Evolutionary conservation across 2,888 invertebrate genomes (phyloP), one percentile per base, ranked within the genome.

Genomic region (Dermolepida albohirtum): DNA sequence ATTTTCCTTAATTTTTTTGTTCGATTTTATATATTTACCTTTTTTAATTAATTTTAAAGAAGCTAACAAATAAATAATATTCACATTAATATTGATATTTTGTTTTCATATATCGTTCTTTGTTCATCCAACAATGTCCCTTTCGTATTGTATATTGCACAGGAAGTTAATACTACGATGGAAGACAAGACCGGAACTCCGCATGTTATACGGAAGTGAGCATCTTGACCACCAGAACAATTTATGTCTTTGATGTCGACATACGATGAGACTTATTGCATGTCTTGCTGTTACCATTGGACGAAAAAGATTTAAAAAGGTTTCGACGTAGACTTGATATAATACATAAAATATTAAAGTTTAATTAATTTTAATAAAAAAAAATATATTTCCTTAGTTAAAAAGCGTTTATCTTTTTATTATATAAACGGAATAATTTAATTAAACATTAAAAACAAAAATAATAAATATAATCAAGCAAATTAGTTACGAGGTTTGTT

Each of bases 161-260:
- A 68, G 72, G 74, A 74, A 70, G 72, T 71, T 44, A 63, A 64
- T 52, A 51, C 50, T 57, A 64, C 49, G 67, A 62, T 66, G 47
- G 68, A 64, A 41, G 41, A 44, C 34, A 39, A 34, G 41, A 57
- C 69, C 62, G 72, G 72, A 71, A 65, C 51, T 67, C 40, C 68
- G 64, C 67, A 59, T 40, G 39, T 47, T 29, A 65, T 49, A 71
- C 70, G 74, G 74, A 74, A 71, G 73, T 74, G 64, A 71, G 73
- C 72, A 66, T 71, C 74, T 74, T 73, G 73, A 73, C 72, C 73
- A 67, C 66, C 62, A 66, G 67, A 68, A 68, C 72, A 73, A 72
- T 72, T 73, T 72, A 72, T 72, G 65, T 66, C 74, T 72, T 74
- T 74, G 73, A 74, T 74, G 68, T 72, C 57, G 52, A 40, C 17